These are phyloP conservation scores for Neodontobutis hainanensis DNA, from an alignment of 2,113 vertebrate species.

Conservation along the genomic window DNA sequence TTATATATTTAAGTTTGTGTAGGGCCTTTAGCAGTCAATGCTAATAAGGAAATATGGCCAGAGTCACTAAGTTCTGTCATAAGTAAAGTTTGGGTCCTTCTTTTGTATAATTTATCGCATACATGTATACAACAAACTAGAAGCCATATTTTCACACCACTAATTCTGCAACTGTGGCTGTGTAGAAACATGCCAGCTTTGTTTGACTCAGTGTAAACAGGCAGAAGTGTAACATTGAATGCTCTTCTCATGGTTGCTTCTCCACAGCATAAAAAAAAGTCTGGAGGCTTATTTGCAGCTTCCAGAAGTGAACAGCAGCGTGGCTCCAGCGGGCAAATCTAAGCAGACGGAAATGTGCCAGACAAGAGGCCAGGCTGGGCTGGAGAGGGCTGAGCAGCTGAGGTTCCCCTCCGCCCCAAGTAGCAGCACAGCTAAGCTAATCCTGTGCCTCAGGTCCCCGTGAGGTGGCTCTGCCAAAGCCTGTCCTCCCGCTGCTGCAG, in stretches of 20 bases:
- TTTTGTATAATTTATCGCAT: not conserved
- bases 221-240: conserved; percentile 26
- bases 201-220: conserved; percentile 6
- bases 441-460: conserved; percentile 71
- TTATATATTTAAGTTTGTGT: too few species aligned
- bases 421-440: conserved; percentile 74
- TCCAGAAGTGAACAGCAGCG: conserved; percentile 43
- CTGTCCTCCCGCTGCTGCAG: conserved; percentile 77
- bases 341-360: conserved; percentile 54
- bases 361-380: conserved; percentile 57
- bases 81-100: not conserved
- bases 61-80: too few species aligned
- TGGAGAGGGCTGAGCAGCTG: conserved; percentile 55
- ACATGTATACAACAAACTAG: not conserved
- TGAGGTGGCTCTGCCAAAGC: conserved; percentile 74
- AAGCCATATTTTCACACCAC: not conserved
- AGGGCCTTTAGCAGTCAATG: too few species aligned
- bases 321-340: conserved; percentile 48
- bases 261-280: conserved; percentile 25
- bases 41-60: too few species aligned
- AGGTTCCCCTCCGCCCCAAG: conserved; percentile 72
- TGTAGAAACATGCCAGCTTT: not conserved
- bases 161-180: not conserved
- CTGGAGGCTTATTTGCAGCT: conserved; percentile 49
- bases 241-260: conserved; percentile 39